Evolutionary conservation across 2,888 invertebrate genomes (phyloP), one percentile per base, ranked within the genome.

Genomic region (Leptura quadrifasciata): DNA sequence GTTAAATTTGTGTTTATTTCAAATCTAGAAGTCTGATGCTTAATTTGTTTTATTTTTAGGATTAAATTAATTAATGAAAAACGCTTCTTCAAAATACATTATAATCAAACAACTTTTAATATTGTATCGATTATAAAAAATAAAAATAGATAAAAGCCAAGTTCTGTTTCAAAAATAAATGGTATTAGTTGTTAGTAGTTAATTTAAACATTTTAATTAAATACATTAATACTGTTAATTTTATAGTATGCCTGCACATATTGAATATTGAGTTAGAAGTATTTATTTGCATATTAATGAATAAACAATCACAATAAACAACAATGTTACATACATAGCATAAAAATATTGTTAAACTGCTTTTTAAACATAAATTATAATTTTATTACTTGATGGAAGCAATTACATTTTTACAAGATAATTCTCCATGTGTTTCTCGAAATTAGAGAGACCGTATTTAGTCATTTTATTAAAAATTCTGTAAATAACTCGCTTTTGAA

Each of bases 221-320:
- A 47, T 6, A 47, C 2, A 47, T 47, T 47, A 47, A 47, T 47
- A 1, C 15, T 47, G 12, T 12, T 15, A 47, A 15, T 47, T 1
- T 15, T 47, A 3, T 47, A 15, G 47, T 4, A 47, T 47, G n/a
- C n/a, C n/a, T n/a, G n/a, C n/a, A n/a, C n/a, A n/a, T n/a, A n/a
- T n/a, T n/a, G n/a, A n/a, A 5, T 47, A 1, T n/a, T n/a, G 47
- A 39, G 15, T 39, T 39, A 39, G 15, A 0, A 15, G 47, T 12
- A n/a, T 47, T 47, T 47, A n/a, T 47, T 47, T 47, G n/a, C 47
- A 47, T 47, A n/a, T 47, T 47, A 47, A 47, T 47, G 12, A 47
- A n/a, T n/a, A n/a, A 47, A 47, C 15, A 47, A 6, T n/a, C n/a
- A 47, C 17, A 47, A 12, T 10, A 6, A n/a, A 47, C 47, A 47